A percentile compares a stretch with the other conserved stretches of the same genome.
Evolutionary conservation across 2,797 vertebrate species (phyloP).

Genomic region (Rhinatrema bivittatum): DNA sequence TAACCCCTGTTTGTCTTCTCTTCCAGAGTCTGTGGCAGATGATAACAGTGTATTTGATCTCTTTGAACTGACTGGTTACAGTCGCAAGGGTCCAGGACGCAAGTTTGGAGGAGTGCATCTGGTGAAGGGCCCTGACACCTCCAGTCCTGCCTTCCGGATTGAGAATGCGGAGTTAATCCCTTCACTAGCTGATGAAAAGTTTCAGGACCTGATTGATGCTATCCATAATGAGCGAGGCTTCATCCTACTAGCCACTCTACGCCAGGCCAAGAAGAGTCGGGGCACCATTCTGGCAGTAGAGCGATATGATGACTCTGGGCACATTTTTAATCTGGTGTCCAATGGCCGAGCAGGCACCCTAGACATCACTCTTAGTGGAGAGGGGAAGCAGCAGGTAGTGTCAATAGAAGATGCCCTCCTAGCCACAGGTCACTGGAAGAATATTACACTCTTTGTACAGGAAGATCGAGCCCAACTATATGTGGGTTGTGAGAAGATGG

Average conservation of each 20-base stretch:
- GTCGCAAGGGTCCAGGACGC: constrained; percentile 65
- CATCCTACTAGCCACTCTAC: constrained; percentile 82
- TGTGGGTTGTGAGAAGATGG: constrained; percentile 89
- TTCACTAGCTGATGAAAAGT: constrained; percentile 72
- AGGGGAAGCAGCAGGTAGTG: constrained; percentile 72
- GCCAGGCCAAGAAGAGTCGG: constrained; percentile 79
- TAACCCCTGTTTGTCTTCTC: background rate
- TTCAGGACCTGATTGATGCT: constrained; percentile 90
- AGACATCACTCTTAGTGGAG: constrained; percentile 77
- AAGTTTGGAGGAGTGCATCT: constrained; percentile 73
- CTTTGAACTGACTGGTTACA: constrained; percentile 73
- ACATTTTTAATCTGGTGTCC: constrained; percentile 85
- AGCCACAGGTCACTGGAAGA: constrained; percentile 88
- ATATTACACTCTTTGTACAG: constrained; percentile 90
- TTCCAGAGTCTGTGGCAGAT: constrained; percentile 62
- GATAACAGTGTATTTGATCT: constrained; percentile 89
- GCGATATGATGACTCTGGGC: constrained; percentile 74
- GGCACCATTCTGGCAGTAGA: constrained; percentile 82
- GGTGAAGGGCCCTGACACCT: constrained; percentile 80
- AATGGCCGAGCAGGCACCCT: constrained; percentile 85
- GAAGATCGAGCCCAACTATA: constrained; percentile 87
- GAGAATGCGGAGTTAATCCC: constrained; percentile 85
- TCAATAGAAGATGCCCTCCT: constrained; percentile 83
- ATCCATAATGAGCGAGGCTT: constrained; percentile 87
- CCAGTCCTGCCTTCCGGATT: constrained; percentile 89